These are phyloP conservation scores for Rhogogaster chlorosoma DNA, from an alignment of 2,888 invertebrate species.

Conservation along the genomic window DNA sequence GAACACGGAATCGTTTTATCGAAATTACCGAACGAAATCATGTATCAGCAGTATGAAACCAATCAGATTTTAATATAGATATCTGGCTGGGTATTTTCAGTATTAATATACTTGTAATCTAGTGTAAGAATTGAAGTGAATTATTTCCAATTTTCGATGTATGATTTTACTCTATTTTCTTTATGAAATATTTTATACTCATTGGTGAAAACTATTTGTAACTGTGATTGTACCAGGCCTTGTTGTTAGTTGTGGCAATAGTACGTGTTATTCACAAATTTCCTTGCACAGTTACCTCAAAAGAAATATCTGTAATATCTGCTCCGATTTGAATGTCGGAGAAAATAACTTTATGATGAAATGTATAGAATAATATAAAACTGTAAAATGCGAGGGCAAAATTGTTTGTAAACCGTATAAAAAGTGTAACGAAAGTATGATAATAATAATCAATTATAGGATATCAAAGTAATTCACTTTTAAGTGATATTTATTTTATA, in stretches of 20 bases:
- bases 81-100: background rate
- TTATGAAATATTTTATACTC: slow-evolving; percentile 1
- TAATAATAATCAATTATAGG: background rate
- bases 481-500: background rate
- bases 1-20: background rate
- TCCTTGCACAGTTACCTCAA: background rate
- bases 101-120: slow-evolving; percentile 21
- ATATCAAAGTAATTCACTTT: background rate
- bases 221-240: background rate
- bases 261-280: background rate
- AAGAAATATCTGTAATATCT: background rate
- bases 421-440: background rate
- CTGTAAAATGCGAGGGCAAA: background rate
- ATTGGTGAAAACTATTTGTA: slow-evolving; percentile 12
- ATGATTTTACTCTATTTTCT: slow-evolving; percentile 9
- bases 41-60: slow-evolving; percentile 4
- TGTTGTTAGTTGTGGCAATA: background rate
- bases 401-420: background rate
- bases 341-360: background rate
- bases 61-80: background rate
- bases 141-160: slow-evolving; percentile 18
- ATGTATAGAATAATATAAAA: background rate
- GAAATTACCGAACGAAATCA: background rate
- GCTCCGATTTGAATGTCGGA: background rate
- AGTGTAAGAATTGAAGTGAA: slow-evolving; percentile 7